Conservation (phyloP, 2,888 invertebrate genomes). For the Hermodice carunculata region DNA sequence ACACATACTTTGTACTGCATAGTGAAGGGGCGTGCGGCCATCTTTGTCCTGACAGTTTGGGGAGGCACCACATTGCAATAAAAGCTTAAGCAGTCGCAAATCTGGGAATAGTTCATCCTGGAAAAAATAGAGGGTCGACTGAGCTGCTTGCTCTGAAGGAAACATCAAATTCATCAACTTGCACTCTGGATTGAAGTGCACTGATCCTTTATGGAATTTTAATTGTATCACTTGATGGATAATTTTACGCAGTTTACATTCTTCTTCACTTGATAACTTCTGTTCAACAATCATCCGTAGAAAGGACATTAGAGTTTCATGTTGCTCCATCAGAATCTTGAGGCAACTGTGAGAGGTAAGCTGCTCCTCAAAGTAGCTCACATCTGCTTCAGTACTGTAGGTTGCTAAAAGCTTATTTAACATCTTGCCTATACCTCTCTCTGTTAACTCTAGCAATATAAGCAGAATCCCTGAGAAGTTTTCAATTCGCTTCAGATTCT, state of each 20-base stretch:
- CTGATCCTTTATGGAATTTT: slow-evolving; percentile 75
- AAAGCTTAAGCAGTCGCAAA: slow-evolving; percentile 77
- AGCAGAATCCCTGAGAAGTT: slow-evolving; percentile 30
- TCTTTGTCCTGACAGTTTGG: slow-evolving; percentile 82
- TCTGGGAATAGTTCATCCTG: slow-evolving; percentile 75
- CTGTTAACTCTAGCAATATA: slow-evolving; percentile 38
- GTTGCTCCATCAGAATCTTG: slow-evolving; percentile 18
- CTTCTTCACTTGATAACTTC: not conserved
- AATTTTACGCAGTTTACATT: not conserved
- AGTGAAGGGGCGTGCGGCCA: slow-evolving; percentile 84
- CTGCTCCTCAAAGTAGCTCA: not conserved
- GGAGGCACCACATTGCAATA: slow-evolving; percentile 83
- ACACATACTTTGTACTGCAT: slow-evolving; percentile 24
- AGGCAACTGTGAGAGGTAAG: slow-evolving; percentile 12
- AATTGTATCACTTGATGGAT: slow-evolving; percentile 71
- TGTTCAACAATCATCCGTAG: slow-evolving; percentile 22
- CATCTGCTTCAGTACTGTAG: slow-evolving; percentile 1
- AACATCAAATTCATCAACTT: slow-evolving; percentile 87
- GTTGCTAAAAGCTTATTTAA: slow-evolving; percentile 64
- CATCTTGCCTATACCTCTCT: slow-evolving; percentile 27
- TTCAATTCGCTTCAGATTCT: slow-evolving; percentile 5
- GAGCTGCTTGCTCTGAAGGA: slow-evolving; percentile 56
- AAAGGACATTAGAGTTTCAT: slow-evolving; percentile 27
- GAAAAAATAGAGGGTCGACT: slow-evolving; percentile 28
- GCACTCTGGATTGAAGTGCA: slow-evolving; percentile 76